Base-by-base conservation (phyloP, 2,113 vertebrate genomes). In the Pipa parva region DNA sequence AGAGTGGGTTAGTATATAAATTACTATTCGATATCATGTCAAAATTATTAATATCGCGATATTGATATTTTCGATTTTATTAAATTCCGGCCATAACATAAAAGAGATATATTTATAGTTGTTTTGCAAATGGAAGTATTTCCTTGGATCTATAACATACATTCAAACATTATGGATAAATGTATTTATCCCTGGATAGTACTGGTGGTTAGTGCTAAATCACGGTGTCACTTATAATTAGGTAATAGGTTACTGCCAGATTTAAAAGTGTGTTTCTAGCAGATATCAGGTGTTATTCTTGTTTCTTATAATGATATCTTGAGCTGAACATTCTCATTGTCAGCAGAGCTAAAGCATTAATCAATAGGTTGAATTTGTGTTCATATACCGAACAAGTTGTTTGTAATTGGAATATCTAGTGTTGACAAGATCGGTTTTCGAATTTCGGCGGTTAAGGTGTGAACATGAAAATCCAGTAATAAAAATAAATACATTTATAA, bases 351-450 rank as follows among this genome's bases (percentile, higher is more conserved):
- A 21, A 36, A 50, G 7, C 39, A 50, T 37, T 39, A 27, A 51
- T 68, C 65, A 52, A 52, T 51, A 29, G 11, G 7, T 2, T 21
- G 11, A 59, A 51, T 46, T 59, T 49, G 37, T 68, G 51, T 59
- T 50, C 45, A 42, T 28, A 59, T 10, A 36, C 55, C 50, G 29
- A 7, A 59, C 15, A 64, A 64, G 17, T 24, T 24, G n/a, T n/a
- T 25, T 59, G 22, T 36, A 59, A 37, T 42, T 20, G 56, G 46
- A 59, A 50, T 39, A 67, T 59, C 22, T 26, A n/a, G 56, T 1
- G 46, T 20, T 36, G 28, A 51, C 36, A 46, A 39, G n/a, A 59
- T 59, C 37, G 56, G 51, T 68, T 49, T 46, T 28, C 7, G 25
- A 17, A 17, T 42, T 17, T 42, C 17, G 15, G n/a, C 31, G 17